Conservation (phyloP, 2,113 vertebrate species). For the Oophaga pumilio region DNA sequence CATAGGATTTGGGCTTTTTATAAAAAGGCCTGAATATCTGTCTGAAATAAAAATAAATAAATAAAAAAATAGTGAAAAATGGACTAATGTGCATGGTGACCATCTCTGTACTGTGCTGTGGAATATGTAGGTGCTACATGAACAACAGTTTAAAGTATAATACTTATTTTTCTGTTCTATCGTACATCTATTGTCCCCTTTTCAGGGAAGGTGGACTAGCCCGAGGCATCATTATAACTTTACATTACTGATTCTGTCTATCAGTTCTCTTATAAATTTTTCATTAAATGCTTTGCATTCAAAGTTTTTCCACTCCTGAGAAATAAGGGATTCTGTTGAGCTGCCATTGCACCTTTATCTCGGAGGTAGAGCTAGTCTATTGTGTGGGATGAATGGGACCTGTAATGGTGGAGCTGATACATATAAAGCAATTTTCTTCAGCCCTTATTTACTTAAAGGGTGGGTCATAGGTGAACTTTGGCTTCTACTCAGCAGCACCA, state of each 20-base stretch:
- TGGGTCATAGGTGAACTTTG: constrained; percentile 31
- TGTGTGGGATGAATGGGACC: constrained; percentile 17
- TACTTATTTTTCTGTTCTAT: neutral
- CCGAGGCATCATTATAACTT: neutral
- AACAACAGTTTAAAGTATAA: neutral
- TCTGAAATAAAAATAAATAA: no score
- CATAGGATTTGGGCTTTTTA: neutral
- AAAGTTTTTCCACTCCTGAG: neutral
- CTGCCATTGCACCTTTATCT: constrained; percentile 11
- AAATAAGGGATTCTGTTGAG: constrained; percentile 16
- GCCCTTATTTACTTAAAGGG: constrained; percentile 39
- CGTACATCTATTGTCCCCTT: neutral
- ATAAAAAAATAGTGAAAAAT: neutral
- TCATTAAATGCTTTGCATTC: constrained; percentile 29
- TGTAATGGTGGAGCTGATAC: neutral
- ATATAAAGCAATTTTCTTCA: constrained; percentile 26
- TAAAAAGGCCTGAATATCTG: neutral
- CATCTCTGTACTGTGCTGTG: no score
- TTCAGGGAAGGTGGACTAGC: neutral
- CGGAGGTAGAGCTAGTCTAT: neutral
- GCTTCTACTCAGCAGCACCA: neutral
- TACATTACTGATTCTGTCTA: neutral
- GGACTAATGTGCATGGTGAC: no score
- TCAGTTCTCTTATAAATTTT: neutral
- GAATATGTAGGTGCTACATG: neutral